A percentile compares a stretch with the other conserved stretches of the same genome.
These are phyloP conservation scores for Gopherus evgoodei DNA, from an alignment of 2,113 vertebrate species.

Conservation along the genomic window DNA sequence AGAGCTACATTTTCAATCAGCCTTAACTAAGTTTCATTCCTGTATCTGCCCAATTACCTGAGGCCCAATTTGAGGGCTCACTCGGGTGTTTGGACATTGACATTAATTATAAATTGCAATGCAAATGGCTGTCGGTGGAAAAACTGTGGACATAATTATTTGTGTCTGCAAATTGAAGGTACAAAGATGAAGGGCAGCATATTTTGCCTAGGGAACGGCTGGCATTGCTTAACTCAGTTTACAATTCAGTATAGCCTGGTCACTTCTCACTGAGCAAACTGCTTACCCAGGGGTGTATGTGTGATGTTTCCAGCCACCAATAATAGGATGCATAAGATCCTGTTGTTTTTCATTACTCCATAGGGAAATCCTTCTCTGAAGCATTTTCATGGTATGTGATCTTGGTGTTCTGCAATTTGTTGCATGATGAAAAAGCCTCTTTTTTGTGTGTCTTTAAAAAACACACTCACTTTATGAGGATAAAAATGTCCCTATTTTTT, in stretches of 20 bases:
- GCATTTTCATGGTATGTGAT: neutral
- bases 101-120: neutral
- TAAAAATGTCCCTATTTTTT: neutral
- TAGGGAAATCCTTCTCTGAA: neutral
- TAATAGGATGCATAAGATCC: fast-evolving
- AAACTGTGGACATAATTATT: neutral
- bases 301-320: neutral
- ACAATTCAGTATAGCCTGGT: fast-evolving
- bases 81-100: neutral
- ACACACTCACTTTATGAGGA: neutral
- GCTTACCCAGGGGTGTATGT: fast-evolving
- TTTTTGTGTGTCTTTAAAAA: neutral
- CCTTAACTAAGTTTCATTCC: neutral
- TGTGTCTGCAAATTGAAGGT: neutral
- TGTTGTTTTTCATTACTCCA: neutral
- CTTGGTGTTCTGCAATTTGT: neutral
- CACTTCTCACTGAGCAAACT: fast-evolving
- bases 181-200: neutral
- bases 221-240: neutral
- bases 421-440: neutral
- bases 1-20: neutral
- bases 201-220: neutral
- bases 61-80: neutral
- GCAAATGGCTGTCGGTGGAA: neutral
- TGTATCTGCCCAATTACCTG: neutral